phyloP scores from a whole-genome alignment of 2,888 invertebrate species.

The Erpobdella octoculata region DNA sequence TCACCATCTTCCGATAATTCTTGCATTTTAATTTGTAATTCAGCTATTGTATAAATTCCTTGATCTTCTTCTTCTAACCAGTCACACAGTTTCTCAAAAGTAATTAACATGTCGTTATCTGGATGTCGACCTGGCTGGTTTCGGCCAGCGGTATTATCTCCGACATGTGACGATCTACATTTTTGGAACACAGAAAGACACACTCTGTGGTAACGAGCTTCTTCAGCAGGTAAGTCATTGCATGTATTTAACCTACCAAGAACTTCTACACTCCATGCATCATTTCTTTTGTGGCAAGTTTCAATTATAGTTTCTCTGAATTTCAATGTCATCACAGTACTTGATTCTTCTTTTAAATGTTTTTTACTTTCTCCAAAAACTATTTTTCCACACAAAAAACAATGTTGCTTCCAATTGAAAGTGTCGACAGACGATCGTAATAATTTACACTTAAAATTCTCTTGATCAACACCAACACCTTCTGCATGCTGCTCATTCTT shows the following conservation, averaged over 20 bases:
- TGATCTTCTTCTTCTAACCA: not conserved
- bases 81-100: not conserved
- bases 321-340: not conserved
- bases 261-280: not conserved
- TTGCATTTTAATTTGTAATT: not conserved
- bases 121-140: no score
- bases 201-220: not conserved
- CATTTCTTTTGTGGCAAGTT: not conserved
- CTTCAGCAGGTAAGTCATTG: not conserved
- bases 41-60: not conserved
- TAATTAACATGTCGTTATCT: not conserved
- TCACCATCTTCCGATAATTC: not conserved
- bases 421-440: not conserved
- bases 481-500: not conserved
- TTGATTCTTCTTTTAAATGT: not conserved
- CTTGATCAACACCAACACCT: no score
- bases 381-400: not conserved
- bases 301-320: not conserved
- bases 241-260: not conserved
- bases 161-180: not conserved
- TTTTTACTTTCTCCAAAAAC: not conserved
- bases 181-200: no score
- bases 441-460: not conserved
- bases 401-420: not conserved
- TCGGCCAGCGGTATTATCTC: not conserved